Evolutionary conservation across 1,140 invertebrate species (phyloP).

Genomic region (Limonius californicus): DNA sequence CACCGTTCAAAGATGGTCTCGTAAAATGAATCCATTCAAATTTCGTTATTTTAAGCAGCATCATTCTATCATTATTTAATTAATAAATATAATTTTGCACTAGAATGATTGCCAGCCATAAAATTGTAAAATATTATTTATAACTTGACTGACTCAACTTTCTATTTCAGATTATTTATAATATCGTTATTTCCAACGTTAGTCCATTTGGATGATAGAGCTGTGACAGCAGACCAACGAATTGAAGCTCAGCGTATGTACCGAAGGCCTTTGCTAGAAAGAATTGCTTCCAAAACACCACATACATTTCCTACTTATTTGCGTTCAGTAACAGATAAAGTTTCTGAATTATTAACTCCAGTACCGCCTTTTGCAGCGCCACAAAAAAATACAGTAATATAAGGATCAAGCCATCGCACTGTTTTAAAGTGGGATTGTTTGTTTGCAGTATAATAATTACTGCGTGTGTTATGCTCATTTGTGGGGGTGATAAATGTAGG

Average conservation of each 20-base stretch:
- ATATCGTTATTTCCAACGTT: slow-evolving; percentile 64
- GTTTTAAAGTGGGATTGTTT: too few relatives aligned
- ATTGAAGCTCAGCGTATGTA: slow-evolving; percentile 59
- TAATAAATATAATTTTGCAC: not conserved
- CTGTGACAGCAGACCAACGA: slow-evolving; percentile 58
- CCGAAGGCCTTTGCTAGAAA: slow-evolving; percentile 55
- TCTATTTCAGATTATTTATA: slow-evolving; percentile 59
- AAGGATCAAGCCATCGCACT: not conserved
- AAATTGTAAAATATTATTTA: not conserved
- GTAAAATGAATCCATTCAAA: not conserved
- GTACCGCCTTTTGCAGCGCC: slow-evolving; percentile 15
- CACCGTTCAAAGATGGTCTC: too few relatives aligned
- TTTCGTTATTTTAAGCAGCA: not conserved
- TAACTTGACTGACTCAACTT: not conserved
- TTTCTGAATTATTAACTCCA: slow-evolving; percentile 24
- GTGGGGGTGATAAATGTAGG: too few relatives aligned
- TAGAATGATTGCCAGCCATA: slow-evolving; percentile 6
- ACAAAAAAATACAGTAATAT: not conserved
- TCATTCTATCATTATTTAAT: not conserved
- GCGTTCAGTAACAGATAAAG: slow-evolving; percentile 26
- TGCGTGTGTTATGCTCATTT: not conserved
- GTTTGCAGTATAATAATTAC: not conserved
- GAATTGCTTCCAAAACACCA: slow-evolving; percentile 27
- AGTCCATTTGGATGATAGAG: slow-evolving; percentile 62
- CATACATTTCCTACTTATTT: slow-evolving; percentile 30